Conservation (phyloP, 2,888 invertebrate species). For the Camponotus fellah region DNA sequence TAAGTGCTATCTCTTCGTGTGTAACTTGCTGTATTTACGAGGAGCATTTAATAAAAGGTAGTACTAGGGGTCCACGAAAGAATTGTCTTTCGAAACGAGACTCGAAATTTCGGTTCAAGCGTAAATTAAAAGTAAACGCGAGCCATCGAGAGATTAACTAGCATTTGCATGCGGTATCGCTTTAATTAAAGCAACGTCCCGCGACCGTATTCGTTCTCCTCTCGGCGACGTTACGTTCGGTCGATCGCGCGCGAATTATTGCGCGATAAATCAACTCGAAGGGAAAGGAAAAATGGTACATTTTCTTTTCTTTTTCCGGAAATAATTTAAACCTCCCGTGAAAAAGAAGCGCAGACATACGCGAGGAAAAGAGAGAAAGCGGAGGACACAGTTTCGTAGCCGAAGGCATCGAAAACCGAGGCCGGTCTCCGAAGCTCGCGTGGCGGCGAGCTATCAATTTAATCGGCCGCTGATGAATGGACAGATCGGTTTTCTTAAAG, state of each 20-base stretch:
- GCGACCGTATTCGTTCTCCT: slow-evolving; percentile 16
- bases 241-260: slow-evolving; percentile 28
- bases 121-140: slow-evolving; percentile 68
- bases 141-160: slow-evolving; percentile 70
- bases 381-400: slow-evolving; percentile 20
- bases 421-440: slow-evolving; percentile 60
- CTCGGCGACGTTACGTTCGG: not conserved
- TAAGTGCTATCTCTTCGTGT: not conserved
- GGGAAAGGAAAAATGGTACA: not conserved
- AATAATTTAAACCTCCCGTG: slow-evolving; percentile 30
- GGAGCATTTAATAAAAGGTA: slow-evolving; percentile 13
- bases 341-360: slow-evolving; percentile 36
- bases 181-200: slow-evolving; percentile 67
- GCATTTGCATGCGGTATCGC: slow-evolving; percentile 69
- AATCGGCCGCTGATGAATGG: slow-evolving; percentile 75
- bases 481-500: slow-evolving; percentile 81
- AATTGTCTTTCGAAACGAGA: not conserved
- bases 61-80: not conserved
- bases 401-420: slow-evolving; percentile 36
- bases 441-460: slow-evolving; percentile 77
- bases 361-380: slow-evolving; percentile 40
- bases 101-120: slow-evolving; percentile 58
- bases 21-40: not conserved
- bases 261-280: slow-evolving; percentile 25
- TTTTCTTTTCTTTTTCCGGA: slow-evolving; percentile 7